Conservation (phyloP, 2,888 invertebrate genomes). For the Athetis lepigone region DNA sequence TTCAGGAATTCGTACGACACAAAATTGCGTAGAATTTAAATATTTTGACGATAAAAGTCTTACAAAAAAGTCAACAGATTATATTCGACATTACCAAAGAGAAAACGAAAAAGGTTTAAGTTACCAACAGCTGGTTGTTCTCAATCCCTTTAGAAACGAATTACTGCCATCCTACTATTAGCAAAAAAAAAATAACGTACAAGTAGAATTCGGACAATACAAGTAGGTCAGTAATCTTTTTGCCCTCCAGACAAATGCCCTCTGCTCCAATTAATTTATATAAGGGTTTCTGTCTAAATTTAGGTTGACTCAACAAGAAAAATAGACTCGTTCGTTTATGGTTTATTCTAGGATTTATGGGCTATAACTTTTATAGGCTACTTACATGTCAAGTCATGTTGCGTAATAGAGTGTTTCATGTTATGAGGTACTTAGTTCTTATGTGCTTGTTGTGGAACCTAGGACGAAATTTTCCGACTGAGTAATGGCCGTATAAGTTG, state of each 20-base stretch:
- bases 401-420: constrained; percentile 17
- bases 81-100: neutral
- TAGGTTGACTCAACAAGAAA: constrained; percentile 44
- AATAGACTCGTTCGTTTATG: constrained; percentile 40
- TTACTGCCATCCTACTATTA: constrained; percentile 1
- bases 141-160: constrained; percentile 1
- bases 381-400: constrained; percentile 24
- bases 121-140: neutral
- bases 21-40: neutral
- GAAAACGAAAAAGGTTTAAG: constrained; percentile 7
- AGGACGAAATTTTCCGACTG: constrained; percentile 8
- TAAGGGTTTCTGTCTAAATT: constrained; percentile 39
- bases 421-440: constrained; percentile 4
- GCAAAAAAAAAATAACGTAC: constrained; percentile 35
- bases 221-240: constrained; percentile 30
- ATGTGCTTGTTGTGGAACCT: constrained; percentile 9
- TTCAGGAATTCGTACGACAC: neutral
- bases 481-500: neutral
- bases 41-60: neutral
- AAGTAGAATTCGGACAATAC: constrained; percentile 11
- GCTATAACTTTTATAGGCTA: constrained; percentile 36
- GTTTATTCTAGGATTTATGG: constrained; percentile 37
- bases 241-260: constrained; percentile 60
- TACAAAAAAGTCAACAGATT: neutral
- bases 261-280: constrained; percentile 50